These are phyloP conservation scores for Parnassius smintheus DNA, from an alignment of 2,888 invertebrate genomes.

Conservation along the genomic window DNA sequence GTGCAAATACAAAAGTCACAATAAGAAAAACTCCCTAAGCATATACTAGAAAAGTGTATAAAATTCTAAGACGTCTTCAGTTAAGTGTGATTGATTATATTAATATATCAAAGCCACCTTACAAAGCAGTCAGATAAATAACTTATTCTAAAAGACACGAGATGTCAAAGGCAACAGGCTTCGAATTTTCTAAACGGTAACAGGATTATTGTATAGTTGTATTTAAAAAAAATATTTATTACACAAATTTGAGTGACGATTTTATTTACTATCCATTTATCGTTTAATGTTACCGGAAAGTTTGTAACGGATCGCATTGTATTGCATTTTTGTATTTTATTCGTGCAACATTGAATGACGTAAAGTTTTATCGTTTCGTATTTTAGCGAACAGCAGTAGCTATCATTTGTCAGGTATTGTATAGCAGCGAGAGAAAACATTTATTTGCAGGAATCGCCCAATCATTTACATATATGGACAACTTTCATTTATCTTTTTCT, in stretches of 20 bases:
- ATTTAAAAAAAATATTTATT: constrained; percentile 1
- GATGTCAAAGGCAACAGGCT: constrained; percentile 16
- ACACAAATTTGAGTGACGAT: background rate
- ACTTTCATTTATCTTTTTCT: constrained; percentile 29
- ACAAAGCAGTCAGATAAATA: constrained; percentile 21
- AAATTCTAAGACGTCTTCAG: constrained; percentile 16
- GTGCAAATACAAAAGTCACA: constrained; percentile 4
- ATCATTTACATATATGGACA: constrained; percentile 60
- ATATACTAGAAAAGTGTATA: constrained; percentile 15
- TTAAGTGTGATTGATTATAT: constrained; percentile 12
- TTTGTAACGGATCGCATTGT: constrained; percentile 6
- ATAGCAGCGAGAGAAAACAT: constrained; percentile 58
- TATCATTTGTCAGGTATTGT: constrained; percentile 69
- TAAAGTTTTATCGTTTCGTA: constrained; percentile 55
- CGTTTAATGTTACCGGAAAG: constrained; percentile 20
- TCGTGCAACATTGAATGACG: constrained; percentile 36
- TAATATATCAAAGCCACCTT: constrained; percentile 24
- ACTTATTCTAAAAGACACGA: constrained; percentile 19
- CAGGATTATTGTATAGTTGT: constrained; percentile 23
- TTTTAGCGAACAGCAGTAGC: constrained; percentile 65
- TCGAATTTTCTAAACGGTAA: constrained; percentile 14
- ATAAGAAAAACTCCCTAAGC: constrained; percentile 3
- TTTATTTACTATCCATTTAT: background rate
- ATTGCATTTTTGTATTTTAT: constrained; percentile 14
- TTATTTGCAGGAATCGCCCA: constrained; percentile 54